These are phyloP conservation scores for Nycticryphes semicollaris DNA, from an alignment of 2,113 vertebrate species.

Conservation along the genomic window DNA sequence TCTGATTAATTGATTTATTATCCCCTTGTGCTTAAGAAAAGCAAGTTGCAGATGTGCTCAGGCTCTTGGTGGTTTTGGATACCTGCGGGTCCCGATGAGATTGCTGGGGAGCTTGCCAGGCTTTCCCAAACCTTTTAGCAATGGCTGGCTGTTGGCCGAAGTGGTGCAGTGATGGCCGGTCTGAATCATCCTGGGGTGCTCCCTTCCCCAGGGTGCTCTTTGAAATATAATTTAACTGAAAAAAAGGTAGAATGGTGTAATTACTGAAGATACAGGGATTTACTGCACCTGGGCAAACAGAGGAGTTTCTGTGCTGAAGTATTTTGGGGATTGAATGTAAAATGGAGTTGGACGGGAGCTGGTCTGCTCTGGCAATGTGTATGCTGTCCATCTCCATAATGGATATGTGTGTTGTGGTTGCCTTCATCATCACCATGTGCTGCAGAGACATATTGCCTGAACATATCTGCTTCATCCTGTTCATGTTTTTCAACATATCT, in stretches of 20 bases:
- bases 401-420: fast-evolving
- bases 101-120: neutral
- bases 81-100: neutral
- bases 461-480: neutral
- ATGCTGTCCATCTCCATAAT: neutral
- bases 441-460: neutral
- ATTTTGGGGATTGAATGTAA: neutral
- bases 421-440: fast-evolving
- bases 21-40: neutral
- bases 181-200: neutral
- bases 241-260: neutral
- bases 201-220: neutral
- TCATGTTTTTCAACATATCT: neutral
- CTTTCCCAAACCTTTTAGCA: neutral
- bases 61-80: neutral
- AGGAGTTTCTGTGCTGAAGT: neutral
- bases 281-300: neutral
- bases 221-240: neutral
- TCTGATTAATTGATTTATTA: neutral
- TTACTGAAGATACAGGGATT: neutral
- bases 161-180: fast-evolving
- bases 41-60: fast-evolving
- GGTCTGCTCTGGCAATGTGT: fast-evolving
- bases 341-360: neutral
- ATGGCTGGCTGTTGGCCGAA: fast-evolving